Conservation (phyloP, 2,113 vertebrate genomes). For the Entelurus aequoreus region DNA sequence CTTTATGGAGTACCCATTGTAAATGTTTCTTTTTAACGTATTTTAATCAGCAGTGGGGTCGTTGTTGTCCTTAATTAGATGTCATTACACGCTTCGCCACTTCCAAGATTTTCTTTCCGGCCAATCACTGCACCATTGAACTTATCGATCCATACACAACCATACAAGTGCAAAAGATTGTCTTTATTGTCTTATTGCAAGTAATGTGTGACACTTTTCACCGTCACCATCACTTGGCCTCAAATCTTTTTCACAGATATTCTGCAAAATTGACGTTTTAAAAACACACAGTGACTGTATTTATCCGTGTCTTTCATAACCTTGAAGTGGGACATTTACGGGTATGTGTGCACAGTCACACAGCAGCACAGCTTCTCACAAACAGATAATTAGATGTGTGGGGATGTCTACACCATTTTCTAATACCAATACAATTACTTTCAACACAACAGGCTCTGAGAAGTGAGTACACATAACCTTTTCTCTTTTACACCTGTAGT, state of each 20-base stretch:
- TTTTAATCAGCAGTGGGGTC: background rate
- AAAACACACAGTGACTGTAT: no score
- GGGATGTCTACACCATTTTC: no score
- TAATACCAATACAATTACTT: no score
- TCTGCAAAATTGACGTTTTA: no score
- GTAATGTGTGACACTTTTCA: background rate
- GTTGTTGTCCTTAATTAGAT: slow-evolving; percentile 13
- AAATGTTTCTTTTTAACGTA: background rate
- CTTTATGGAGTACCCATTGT: background rate
- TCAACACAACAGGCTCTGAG: no score
- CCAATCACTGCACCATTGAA: slow-evolving; percentile 17
- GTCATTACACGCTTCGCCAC: slow-evolving; percentile 4
- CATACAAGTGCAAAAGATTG: background rate
- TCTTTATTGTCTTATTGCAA: background rate
- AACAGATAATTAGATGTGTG: no score
- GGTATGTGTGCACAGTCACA: no score
- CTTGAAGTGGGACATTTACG: no score
- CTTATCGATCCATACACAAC: slow-evolving; percentile 21
- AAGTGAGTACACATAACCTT: no score
- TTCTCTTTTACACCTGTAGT: no score
- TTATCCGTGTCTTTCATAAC: no score
- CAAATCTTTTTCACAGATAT: background rate
- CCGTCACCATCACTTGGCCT: background rate
- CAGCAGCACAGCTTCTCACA: no score
- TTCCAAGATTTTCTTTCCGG: slow-evolving; percentile 1